Evolutionary conservation across 2,888 invertebrate species (phyloP).

Genomic region (Volucella inanis): DNA sequence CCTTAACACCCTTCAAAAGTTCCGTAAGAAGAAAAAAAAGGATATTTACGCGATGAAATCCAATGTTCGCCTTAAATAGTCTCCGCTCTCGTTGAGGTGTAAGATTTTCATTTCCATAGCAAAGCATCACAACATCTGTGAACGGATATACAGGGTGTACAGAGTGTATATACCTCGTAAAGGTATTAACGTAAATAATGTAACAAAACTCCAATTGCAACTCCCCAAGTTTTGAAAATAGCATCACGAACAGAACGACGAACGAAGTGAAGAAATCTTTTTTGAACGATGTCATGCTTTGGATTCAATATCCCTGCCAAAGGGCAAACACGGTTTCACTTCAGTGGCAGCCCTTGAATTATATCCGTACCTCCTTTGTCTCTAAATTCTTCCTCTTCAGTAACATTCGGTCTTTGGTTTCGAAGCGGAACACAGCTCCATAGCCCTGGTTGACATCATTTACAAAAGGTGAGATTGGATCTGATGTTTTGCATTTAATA

Average conservation of each 20-base stretch:
- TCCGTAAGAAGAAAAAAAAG: background rate
- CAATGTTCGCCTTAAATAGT: slow-evolving; percentile 48
- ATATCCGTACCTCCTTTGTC: slow-evolving; percentile 2
- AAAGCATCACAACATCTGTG: slow-evolving; percentile 55
- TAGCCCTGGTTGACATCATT: slow-evolving; percentile 13
- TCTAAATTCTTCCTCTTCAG: background rate
- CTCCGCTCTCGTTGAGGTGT: slow-evolving; percentile 45
- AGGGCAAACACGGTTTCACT: slow-evolving; percentile 54
- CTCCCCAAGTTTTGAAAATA: background rate
- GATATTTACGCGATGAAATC: slow-evolving; percentile 50
- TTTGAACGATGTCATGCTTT: slow-evolving; percentile 62
- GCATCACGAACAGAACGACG: background rate
- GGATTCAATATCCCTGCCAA: slow-evolving; percentile 68
- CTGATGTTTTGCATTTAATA: slow-evolving; percentile 54
- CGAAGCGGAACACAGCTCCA: background rate
- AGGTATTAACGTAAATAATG: slow-evolving; percentile 36
- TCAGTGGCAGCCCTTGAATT: slow-evolving; percentile 50
- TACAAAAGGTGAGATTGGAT: background rate
- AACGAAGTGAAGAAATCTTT: slow-evolving; percentile 34
- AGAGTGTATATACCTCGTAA: background rate
- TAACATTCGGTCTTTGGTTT: background rate
- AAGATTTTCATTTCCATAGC: slow-evolving; percentile 55
- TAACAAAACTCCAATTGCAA: slow-evolving; percentile 26
- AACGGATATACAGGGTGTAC: slow-evolving; percentile 22
- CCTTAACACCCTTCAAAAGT: background rate